Evolutionary conservation across 2,797 vertebrate genomes (phyloP).

Genomic region (Salmo trutta): DNA sequence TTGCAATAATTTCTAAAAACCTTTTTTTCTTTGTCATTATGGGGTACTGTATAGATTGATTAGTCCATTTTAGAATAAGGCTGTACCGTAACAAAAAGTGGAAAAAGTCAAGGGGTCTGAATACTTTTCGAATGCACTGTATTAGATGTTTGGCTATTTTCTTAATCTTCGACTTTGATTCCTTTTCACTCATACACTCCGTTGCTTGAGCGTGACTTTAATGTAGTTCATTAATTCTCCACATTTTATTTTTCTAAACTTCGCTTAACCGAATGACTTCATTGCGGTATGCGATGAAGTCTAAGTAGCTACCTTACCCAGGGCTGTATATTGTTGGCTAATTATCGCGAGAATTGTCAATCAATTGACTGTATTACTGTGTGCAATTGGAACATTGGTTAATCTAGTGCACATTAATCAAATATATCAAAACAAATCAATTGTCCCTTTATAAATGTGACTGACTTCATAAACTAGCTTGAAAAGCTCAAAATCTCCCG

Average conservation of each 20-base stretch:
- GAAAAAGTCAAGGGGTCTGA: too few relatives aligned
- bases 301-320: neutral
- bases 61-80: too few relatives aligned
- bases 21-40: too few relatives aligned
- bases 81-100: too few relatives aligned
- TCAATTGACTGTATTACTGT: constrained; percentile 13
- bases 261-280: neutral
- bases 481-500: neutral
- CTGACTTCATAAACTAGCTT: neutral
- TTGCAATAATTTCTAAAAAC: too few relatives aligned
- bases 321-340: neutral
- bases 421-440: constrained; percentile 2
- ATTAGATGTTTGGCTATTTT: too few relatives aligned
- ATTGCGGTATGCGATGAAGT: neutral
- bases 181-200: too few relatives aligned
- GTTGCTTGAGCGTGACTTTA: too few relatives aligned
- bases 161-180: too few relatives aligned
- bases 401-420: constrained; percentile 3
- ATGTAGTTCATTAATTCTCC: too few relatives aligned
- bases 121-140: too few relatives aligned
- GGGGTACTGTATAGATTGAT: too few relatives aligned
- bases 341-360: constrained; percentile 2
- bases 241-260: neutral
- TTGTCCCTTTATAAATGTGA: neutral
- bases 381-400: neutral